Evolutionary conservation across 2,888 invertebrate genomes (phyloP).

Genomic region (Tiliacea aurago): DNA sequence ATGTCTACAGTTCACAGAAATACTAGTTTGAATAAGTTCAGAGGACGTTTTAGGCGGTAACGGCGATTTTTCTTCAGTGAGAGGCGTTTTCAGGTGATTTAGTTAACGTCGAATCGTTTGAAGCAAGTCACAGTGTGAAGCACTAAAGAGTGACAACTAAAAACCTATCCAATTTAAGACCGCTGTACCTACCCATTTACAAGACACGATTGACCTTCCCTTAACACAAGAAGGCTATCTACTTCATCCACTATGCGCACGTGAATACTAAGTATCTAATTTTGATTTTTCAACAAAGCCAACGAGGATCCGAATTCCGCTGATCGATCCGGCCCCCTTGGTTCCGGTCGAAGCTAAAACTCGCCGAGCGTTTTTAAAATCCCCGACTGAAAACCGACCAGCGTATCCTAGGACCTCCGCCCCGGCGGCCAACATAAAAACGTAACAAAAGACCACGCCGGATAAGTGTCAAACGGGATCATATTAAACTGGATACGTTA

Average conservation of each 20-base stretch:
- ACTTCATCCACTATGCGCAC: conserved; percentile 70
- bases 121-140: conserved; percentile 16
- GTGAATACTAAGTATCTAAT: conserved; percentile 88
- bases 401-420: conserved; percentile 72
- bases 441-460: conserved; percentile 55
- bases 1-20: too few species aligned
- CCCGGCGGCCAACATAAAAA: conserved; percentile 68
- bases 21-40: neutral
- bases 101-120: neutral
- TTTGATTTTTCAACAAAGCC: conserved; percentile 88
- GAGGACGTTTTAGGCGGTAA: too few species aligned
- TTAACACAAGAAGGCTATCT: conserved; percentile 66
- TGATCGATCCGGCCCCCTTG: conserved; percentile 86
- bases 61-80: neutral
- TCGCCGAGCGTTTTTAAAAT: conserved; percentile 86
- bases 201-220: conserved; percentile 62
- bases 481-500: conserved; percentile 83
- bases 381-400: conserved; percentile 83
- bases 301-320: conserved; percentile 82
- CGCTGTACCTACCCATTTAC: conserved; percentile 28
- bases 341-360: conserved; percentile 87
- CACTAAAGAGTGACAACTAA: conserved; percentile 1
- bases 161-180: conserved; percentile 34
- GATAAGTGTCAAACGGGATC: conserved; percentile 74
- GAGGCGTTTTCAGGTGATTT: neutral